These are phyloP conservation scores for Pholis gunnellus DNA, from an alignment of 2,113 vertebrate genomes.

Conservation along the genomic window DNA sequence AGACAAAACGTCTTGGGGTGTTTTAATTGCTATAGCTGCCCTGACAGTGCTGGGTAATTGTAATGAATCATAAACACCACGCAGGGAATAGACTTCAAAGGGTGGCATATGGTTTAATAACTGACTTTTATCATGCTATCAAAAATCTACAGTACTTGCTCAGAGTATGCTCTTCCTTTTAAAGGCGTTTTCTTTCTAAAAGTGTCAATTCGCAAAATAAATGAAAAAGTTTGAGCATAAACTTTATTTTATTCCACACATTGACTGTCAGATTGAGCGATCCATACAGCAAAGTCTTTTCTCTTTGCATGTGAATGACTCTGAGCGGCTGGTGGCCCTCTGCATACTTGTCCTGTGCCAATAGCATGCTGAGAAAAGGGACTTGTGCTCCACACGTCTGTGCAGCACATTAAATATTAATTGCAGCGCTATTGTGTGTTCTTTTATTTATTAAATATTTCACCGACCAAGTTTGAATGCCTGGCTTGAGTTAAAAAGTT, in stretches of 20 bases:
- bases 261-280: constrained; percentile 31
- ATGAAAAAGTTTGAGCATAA: not conserved
- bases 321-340: constrained; percentile 44
- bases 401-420: constrained; percentile 71
- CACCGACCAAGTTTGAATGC: constrained; percentile 8
- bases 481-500: constrained; percentile 59
- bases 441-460: constrained; percentile 66
- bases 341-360: constrained; percentile 39
- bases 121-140: not conserved
- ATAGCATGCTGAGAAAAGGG: constrained; percentile 50
- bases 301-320: constrained; percentile 40
- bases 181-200: not conserved
- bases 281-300: constrained; percentile 14
- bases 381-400: constrained; percentile 16
- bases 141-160: not conserved
- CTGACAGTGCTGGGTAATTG: not conserved
- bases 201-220: not conserved
- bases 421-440: constrained; percentile 34
- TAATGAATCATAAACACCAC: constrained; percentile 8
- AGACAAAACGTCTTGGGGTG: not conserved
- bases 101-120: not conserved
- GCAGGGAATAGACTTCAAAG: not conserved
- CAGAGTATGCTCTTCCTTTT: not conserved
- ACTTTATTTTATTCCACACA: constrained; percentile 24
- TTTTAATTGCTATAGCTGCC: constrained; percentile 9